A percentile compares a stretch with the other conserved stretches of the same genome.
phyloP scores from a whole-genome alignment of 2,113 vertebrate species.

The Myodes glareolus region DNA sequence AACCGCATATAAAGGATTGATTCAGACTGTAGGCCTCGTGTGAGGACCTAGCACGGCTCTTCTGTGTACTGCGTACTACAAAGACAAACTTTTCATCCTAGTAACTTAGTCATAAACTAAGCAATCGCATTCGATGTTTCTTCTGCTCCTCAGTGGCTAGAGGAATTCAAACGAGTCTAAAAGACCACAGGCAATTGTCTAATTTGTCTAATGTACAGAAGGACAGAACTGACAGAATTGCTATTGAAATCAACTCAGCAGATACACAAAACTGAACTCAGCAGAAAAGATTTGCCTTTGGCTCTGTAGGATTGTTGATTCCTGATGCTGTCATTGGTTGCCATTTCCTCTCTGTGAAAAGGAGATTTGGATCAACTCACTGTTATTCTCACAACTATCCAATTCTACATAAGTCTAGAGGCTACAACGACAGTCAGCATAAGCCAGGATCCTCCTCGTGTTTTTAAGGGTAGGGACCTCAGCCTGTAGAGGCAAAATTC shows the following conservation, averaged over 20 bases:
- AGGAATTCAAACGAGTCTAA: slow-evolving; percentile 62
- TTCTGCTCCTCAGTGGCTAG: slow-evolving; percentile 8
- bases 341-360: slow-evolving; percentile 51
- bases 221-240: slow-evolving; percentile 38
- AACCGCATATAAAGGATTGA: slow-evolving; percentile 71
- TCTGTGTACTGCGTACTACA: slow-evolving; percentile 26
- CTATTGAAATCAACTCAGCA: slow-evolving; percentile 53
- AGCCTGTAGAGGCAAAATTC: slow-evolving; percentile 75
- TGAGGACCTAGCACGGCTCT: neutral
- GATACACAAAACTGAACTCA: slow-evolving; percentile 48
- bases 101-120: slow-evolving; percentile 45
- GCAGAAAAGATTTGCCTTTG: slow-evolving; percentile 44
- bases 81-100: slow-evolving; percentile 71
- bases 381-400: slow-evolving; percentile 51
- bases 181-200: slow-evolving; percentile 19
- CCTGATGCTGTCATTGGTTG: slow-evolving; percentile 17
- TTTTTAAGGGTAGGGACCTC: slow-evolving; percentile 56
- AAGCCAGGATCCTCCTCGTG: slow-evolving; percentile 74
- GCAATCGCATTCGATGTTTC: slow-evolving; percentile 32
- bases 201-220: neutral
- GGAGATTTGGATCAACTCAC: slow-evolving; percentile 47
- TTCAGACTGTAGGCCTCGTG: slow-evolving; percentile 60
- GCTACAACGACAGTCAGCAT: slow-evolving; percentile 64
- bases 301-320: slow-evolving; percentile 43
- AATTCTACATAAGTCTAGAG: slow-evolving; percentile 61